Base-by-base conservation (phyloP, 2,888 invertebrate species). In the Hylaea fasciaria region DNA sequence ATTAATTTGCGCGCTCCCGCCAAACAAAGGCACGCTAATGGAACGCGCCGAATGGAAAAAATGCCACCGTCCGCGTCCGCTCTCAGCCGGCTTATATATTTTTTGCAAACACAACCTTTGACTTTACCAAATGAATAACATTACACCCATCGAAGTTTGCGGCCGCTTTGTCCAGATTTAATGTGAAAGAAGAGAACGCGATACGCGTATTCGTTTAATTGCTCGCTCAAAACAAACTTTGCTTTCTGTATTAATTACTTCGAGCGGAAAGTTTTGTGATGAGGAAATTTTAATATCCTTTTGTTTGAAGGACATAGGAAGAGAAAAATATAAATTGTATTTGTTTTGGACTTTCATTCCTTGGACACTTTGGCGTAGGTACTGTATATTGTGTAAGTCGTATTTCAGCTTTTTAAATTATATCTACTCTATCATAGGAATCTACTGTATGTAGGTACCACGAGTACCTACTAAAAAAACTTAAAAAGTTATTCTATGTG, bases 21-120 rank as follows among this genome's bases (percentile, higher is more conserved):
- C 92, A 92, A 92, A 92, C 92, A 92, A 92, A 91, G 92, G 91
- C 91, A 86, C 91, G 92, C 92, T 92, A 92, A 92, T 92, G 92
- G 92, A 92, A 92, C 91, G 90, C 91, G 91, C 87, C 91, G 91
- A 92, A 92, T 91, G 89, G 92, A 92, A 91, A 92, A 92, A 92
- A 92, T 92, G 92, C 92, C 92, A 91, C 91, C 92, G 92, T 91
- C 91, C 92, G 90, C 92, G 92, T 90, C 91, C 92, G 90, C 89
- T 91, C 90, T 89, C 86, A 80, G 86, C 83, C 83, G 89, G 88
- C 90, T 89, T 88, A 64, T 66, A 66, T 68, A 65, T 80, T 86
- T 89, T 89, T 83, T 82, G 86, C 82, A 87, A 90, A 90, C 86
- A 90, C 88, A 91, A 91, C 92, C 92, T 92, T 91, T 92, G 92